Evolutionary conservation across 1,140 invertebrate species (phyloP).

Genomic region (Lepidurus arcticus): DNA sequence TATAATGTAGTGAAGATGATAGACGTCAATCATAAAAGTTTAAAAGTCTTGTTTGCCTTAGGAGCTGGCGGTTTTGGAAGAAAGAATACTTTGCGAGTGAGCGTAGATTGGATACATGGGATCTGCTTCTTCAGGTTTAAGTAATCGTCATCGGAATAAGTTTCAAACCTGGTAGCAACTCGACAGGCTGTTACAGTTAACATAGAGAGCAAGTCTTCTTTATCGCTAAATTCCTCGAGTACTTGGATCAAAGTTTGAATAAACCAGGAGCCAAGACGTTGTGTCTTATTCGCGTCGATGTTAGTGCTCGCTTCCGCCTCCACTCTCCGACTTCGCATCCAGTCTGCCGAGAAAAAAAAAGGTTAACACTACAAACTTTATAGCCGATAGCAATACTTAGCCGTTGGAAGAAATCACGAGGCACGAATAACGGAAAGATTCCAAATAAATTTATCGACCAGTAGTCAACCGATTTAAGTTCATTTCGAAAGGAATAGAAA

Average conservation of each 20-base stretch:
- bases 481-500: background rate
- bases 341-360: background rate
- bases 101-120: conserved; percentile 85
- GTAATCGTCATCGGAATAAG: conserved; percentile 70
- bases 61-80: background rate
- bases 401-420: background rate
- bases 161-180: conserved; percentile 87
- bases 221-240: conserved; percentile 60
- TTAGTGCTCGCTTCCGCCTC: background rate
- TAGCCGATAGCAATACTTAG: background rate
- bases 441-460: conserved; percentile 2
- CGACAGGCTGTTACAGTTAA: conserved; percentile 77
- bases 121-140: conserved; percentile 95
- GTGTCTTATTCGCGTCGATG: conserved; percentile 54
- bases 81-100: conserved; percentile 65
- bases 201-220: conserved; percentile 74
- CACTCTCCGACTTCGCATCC: background rate
- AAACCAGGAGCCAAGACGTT: conserved; percentile 97
- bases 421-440: background rate
- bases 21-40: background rate
- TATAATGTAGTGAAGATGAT: background rate
- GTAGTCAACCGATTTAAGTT: background rate
- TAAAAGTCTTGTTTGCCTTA: background rate
- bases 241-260: conserved; percentile 83
- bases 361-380: background rate